phyloP scores from a whole-genome alignment of 2,797 vertebrate genomes.

The Aselliscus stoliczkanus region DNA sequence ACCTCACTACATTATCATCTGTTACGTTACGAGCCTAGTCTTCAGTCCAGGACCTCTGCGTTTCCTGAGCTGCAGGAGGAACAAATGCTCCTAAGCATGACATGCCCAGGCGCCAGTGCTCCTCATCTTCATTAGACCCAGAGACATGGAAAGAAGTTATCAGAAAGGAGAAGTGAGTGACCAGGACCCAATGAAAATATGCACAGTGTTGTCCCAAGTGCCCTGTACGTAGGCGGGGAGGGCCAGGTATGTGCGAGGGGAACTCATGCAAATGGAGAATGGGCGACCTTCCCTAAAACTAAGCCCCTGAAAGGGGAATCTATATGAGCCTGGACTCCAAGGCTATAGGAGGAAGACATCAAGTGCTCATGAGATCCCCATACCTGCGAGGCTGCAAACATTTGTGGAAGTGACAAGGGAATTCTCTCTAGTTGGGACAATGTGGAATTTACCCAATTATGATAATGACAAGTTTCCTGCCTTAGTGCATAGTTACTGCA shows the following conservation, averaged over 20 bases:
- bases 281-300: background rate
- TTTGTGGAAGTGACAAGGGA: background rate
- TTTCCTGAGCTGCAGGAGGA: background rate
- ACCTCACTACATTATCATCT: background rate
- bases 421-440: background rate
- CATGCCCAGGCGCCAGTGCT: background rate
- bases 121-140: background rate
- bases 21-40: background rate
- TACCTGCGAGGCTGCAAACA: background rate
- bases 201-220: background rate
- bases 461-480: background rate
- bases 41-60: background rate
- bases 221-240: background rate
- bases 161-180: background rate
- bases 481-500: background rate
- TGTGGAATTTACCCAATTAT: background rate
- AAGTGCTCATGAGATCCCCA: background rate
- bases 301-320: background rate
- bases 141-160: background rate
- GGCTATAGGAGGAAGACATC: background rate
- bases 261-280: background rate
- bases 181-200: background rate
- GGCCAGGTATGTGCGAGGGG: fast-evolving
- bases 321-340: background rate
- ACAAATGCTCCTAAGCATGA: fast-evolving